phyloP scores from a whole-genome alignment of 1,140 invertebrate genomes.

The Zaprionus capensis region DNA sequence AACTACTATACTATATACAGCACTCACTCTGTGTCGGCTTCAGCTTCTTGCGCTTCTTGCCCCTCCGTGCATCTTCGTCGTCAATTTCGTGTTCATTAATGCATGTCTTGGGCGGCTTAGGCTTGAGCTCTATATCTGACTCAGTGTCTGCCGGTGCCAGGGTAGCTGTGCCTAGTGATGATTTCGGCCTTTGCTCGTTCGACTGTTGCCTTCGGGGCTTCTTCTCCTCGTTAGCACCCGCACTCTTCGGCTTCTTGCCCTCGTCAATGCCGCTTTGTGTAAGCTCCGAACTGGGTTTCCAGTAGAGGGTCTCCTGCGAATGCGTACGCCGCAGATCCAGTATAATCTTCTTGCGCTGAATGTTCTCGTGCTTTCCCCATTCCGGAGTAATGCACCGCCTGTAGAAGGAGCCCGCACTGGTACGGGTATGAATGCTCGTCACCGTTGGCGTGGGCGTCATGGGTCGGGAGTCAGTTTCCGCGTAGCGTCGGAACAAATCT shows the following conservation, averaged over 20 bases:
- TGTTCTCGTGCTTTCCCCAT: conserved; percentile 81
- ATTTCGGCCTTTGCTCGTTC: conserved; percentile 74
- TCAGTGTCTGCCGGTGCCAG: conserved; percentile 40
- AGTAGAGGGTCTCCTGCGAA: conserved; percentile 81
- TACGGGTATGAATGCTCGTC: conserved; percentile 86
- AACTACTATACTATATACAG: too few species aligned
- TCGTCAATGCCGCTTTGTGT: conserved; percentile 70
- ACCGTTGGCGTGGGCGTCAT: conserved; percentile 90
- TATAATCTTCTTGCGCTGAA: conserved; percentile 82
- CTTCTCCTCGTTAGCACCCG: conserved; percentile 72
- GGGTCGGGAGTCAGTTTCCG: conserved; percentile 91
- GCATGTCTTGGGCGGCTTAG: conserved; percentile 64
- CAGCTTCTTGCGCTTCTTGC: conserved; percentile 78
- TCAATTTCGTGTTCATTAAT: conserved; percentile 76
- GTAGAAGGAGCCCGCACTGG: conserved; percentile 77
- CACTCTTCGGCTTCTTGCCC: conserved; percentile 73
- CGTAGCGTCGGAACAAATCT: conserved; percentile 88
- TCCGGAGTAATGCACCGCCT: conserved; percentile 85
- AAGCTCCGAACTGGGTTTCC: conserved; percentile 82
- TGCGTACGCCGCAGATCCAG: conserved; percentile 76
- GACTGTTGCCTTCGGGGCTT: conserved; percentile 63
- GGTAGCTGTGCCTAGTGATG: conserved; percentile 64
- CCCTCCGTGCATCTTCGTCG: conserved; percentile 72
- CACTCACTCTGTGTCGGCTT: conserved; percentile 67
- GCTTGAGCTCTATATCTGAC: conserved; percentile 27